Conservation (phyloP, 2,797 vertebrate species). For the Cynopterus sphinx region DNA sequence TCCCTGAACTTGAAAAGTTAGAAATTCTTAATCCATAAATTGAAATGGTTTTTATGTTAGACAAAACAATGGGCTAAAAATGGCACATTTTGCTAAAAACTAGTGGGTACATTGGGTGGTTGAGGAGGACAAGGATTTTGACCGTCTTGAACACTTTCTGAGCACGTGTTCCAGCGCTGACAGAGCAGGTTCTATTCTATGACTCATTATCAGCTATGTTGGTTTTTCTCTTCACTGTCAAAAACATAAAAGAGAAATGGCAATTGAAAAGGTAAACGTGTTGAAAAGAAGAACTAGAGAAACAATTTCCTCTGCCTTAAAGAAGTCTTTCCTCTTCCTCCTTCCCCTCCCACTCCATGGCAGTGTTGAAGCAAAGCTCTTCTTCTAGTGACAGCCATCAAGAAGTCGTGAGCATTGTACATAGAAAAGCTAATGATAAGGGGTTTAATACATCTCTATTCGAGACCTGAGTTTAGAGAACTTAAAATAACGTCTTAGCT, state of each 20-base stretch:
- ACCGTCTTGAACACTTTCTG: neutral
- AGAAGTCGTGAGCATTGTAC: conserved; percentile 61
- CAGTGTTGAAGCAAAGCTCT: conserved; percentile 49
- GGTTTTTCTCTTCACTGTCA: conserved; percentile 59
- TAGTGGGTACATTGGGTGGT: neutral
- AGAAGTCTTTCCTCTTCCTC: conserved; percentile 39
- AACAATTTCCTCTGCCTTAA: conserved; percentile 55
- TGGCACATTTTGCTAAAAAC: neutral
- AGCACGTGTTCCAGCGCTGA: fast-evolving
- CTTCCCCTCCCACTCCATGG: conserved; percentile 43
- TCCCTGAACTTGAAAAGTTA: conserved; percentile 4
- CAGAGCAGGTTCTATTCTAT: neutral
- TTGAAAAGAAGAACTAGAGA: conserved; percentile 60
- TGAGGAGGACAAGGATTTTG: neutral
- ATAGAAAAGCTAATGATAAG: conserved; percentile 53
- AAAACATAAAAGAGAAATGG: conserved; percentile 57
- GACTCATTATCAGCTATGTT: conserved; percentile 23
- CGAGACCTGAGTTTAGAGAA: conserved; percentile 25
- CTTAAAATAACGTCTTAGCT: conserved; percentile 64
- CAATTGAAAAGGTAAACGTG: neutral
- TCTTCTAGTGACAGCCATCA: conserved; percentile 69
- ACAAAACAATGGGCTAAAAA: conserved; percentile 22
- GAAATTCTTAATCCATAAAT: neutral
- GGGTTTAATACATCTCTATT: conserved; percentile 49
- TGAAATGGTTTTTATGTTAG: neutral